Conservation (phyloP, 2,113 vertebrate genomes). For the Ciconia maguari region DNA sequence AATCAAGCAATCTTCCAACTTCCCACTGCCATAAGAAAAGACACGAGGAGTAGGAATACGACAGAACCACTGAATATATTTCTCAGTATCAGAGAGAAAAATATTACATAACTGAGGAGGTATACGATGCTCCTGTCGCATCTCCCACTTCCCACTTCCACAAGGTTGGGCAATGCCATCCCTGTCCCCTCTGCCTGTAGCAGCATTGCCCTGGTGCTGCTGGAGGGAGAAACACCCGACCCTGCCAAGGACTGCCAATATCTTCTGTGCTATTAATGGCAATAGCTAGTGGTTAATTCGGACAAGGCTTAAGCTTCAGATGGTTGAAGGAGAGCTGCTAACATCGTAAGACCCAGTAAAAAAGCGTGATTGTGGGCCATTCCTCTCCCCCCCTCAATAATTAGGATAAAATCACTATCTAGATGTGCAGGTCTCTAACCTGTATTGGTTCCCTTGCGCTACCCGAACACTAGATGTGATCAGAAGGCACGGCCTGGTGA, state of each 20-base stretch:
- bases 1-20: neutral
- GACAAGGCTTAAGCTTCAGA: neutral
- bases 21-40: neutral
- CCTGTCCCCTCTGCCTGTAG: neutral
- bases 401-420: neutral
- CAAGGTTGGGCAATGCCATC: neutral
- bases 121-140: neutral
- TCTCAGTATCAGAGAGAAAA: neutral
- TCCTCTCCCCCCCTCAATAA: neutral
- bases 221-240: neutral
- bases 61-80: neutral
- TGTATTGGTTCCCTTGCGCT: neutral
- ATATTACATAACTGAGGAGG: neutral
- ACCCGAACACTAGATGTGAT: too few species aligned
- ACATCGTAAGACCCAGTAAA: neutral
- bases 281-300: neutral
- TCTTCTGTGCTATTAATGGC: neutral
- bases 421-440: neutral
- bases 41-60: fast-evolving
- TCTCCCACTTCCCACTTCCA: neutral
- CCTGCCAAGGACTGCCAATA: too few species aligned
- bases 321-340: neutral
- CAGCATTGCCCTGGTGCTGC: neutral
- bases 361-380: fast-evolving
- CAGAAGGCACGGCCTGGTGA: neutral